Conservation (phyloP, 2,113 vertebrate genomes). For the Prinia subflava region DNA sequence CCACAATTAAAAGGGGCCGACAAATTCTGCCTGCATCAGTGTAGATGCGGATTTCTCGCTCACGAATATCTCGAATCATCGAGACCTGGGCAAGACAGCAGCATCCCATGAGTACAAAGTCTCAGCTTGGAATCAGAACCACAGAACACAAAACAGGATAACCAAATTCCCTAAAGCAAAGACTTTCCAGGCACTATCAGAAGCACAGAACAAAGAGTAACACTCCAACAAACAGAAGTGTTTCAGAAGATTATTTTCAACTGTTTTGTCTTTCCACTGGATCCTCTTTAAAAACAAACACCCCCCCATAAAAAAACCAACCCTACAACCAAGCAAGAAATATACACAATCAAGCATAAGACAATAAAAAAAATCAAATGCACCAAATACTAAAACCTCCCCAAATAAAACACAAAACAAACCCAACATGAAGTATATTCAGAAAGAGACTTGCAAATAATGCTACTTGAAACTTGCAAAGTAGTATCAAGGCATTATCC, state of each 20-base stretch:
- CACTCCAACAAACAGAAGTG: neutral
- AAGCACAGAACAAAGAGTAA: neutral
- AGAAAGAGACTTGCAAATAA: neutral
- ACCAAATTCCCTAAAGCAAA: neutral
- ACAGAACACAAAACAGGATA: neutral
- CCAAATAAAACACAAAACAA: neutral
- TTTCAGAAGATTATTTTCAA: neutral
- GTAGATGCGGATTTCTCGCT: conserved; percentile 96
- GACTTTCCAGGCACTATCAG: neutral
- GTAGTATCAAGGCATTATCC: neutral
- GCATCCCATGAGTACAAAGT: neutral
- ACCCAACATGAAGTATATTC: neutral
- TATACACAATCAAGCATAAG: neutral
- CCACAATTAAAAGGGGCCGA: conserved; percentile 92
- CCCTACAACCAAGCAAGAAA: neutral
- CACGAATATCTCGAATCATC: conserved; percentile 96
- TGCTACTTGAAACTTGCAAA: neutral
- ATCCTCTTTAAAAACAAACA: neutral
- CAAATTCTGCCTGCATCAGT: conserved; percentile 97
- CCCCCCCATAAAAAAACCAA: accelerated
- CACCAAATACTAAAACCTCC: neutral
- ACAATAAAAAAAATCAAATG: neutral
- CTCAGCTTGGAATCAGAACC: neutral
- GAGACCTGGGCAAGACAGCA: conserved; percentile 81
- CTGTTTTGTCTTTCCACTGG: neutral